A percentile compares a stretch with the other conserved stretches of the same genome.
Conservation (phyloP, 2,113 vertebrate genomes). For the Nothoprocta pentlandii region DNA sequence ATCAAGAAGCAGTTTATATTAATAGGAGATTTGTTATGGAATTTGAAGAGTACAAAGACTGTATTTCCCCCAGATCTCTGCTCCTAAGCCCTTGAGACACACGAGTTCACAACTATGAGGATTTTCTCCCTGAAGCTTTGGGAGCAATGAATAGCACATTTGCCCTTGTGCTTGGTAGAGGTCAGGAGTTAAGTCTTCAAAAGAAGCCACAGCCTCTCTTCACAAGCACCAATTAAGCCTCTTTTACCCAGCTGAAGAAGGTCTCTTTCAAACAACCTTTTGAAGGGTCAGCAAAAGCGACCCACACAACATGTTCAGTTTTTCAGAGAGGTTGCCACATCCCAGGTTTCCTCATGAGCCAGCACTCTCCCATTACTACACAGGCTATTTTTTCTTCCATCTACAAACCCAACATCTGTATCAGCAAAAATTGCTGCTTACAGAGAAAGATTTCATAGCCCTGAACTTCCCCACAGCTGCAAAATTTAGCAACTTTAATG, state of each 20-base stretch:
- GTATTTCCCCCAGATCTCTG: background rate
- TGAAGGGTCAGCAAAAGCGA: background rate
- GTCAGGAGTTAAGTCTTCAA: background rate
- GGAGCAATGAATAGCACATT: background rate
- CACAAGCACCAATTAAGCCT: background rate
- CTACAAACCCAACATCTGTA: background rate
- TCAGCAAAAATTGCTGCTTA: background rate
- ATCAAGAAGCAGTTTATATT: rapidly evolving
- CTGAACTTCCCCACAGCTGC: background rate
- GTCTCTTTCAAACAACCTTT: background rate
- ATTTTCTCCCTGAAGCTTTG: background rate
- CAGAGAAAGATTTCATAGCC: background rate
- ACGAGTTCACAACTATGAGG: background rate
- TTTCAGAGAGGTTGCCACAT: background rate
- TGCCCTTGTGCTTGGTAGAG: background rate
- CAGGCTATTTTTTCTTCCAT: background rate
- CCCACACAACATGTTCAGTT: background rate
- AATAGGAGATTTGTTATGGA: background rate
- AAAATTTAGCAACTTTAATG: background rate
- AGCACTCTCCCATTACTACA: background rate
- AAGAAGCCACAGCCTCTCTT: background rate
- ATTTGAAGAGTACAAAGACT: background rate
- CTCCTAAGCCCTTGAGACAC: background rate
- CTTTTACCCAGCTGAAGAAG: background rate
- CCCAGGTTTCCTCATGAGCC: rapidly evolving